Percentiles rank a stretch among this genome's conserved stretches.
These are phyloP conservation scores for Hyperopisus bebe DNA, from an alignment of 2,113 vertebrate species.

Conservation along the genomic window DNA sequence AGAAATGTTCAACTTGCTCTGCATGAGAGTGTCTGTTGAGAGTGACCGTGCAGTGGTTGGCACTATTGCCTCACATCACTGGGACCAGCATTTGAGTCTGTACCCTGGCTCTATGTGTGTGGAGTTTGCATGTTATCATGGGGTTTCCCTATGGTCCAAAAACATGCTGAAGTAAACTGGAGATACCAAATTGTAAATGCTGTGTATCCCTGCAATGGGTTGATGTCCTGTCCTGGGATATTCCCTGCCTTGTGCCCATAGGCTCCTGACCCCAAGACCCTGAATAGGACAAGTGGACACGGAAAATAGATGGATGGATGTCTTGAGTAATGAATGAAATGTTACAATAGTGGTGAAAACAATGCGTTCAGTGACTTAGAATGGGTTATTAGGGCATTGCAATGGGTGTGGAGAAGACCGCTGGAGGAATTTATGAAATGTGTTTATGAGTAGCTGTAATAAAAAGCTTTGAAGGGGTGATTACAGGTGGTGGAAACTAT, in stretches of 20 bases:
- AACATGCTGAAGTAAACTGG: neutral
- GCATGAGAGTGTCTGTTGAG: neutral
- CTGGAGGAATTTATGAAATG: neutral
- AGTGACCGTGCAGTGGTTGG: neutral
- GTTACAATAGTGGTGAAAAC: neutral
- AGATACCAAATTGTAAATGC: neutral
- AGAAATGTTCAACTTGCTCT: neutral
- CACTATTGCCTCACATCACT: neutral
- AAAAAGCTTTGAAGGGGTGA: neutral
- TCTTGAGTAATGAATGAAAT: neutral
- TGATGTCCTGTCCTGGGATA: neutral
- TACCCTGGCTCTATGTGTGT: neutral
- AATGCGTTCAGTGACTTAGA: neutral
- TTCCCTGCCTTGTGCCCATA: neutral
- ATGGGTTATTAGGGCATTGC: neutral
- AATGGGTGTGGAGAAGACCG: neutral
- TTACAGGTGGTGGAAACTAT: neutral
- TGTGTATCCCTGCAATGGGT: neutral
- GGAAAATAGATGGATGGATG: neutral
- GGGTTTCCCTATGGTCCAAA: neutral
- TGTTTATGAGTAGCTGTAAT: neutral
- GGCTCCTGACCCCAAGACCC: neutral
- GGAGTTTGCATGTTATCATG: neutral
- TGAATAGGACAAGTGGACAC: neutral
- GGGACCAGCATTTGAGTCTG: neutral